Percentiles rank a stretch among this genome's conserved stretches.
Evolutionary conservation across 2,113 vertebrate genomes (phyloP).

Genomic region (Psittacara wagleri): DNA sequence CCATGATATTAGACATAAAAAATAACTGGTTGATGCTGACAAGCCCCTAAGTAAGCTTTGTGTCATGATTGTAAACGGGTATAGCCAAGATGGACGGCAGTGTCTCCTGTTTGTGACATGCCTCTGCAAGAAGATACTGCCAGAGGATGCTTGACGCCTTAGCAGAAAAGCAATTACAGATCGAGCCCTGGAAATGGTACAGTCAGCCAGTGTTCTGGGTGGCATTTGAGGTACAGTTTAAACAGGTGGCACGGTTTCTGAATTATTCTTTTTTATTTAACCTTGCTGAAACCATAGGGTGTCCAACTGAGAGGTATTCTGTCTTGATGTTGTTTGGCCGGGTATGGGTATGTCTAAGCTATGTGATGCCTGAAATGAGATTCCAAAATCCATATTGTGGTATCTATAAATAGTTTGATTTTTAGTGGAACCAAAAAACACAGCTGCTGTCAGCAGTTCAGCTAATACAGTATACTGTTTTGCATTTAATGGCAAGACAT

Average conservation of each 20-base stretch:
- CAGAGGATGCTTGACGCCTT: not conserved
- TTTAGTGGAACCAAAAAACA: not conserved
- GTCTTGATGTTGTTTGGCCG: not conserved
- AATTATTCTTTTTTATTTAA: not conserved
- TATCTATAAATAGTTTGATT: not conserved
- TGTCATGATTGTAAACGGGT: not conserved
- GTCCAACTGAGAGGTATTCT: not conserved
- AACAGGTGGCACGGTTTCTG: not conserved
- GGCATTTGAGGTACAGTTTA: not conserved
- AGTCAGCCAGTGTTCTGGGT: not conserved
- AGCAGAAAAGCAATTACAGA: not conserved
- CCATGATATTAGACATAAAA: not conserved
- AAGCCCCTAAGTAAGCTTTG: not conserved
- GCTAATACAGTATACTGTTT: not conserved
- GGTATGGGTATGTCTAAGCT: not conserved
- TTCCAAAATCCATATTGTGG: not conserved
- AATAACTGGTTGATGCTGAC: not conserved
- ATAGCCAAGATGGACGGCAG: not conserved
- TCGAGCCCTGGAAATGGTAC: not conserved
- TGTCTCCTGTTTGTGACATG: not conserved
- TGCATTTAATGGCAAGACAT: not conserved
- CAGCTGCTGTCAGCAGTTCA: not conserved
- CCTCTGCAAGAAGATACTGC: not conserved
- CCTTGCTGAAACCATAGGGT: not conserved
- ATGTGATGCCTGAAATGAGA: not conserved